Evolutionary conservation across 2,888 invertebrate species (phyloP).

Genomic region (Aricia artaxerxes): DNA sequence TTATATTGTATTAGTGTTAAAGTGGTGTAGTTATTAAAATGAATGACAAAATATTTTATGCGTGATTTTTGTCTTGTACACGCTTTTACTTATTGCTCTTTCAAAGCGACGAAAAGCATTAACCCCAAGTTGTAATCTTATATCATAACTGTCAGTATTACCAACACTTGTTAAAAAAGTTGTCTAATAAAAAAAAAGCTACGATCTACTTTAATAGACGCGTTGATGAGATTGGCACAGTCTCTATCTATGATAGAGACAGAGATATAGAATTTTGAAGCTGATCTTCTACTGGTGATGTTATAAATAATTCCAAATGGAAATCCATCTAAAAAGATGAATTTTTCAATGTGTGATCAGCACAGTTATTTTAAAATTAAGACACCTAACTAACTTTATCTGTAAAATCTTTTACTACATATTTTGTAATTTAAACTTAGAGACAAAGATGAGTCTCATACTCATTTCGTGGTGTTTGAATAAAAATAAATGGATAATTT

Average conservation of each 20-base stretch:
- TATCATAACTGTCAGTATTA: too few species aligned
- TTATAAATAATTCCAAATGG: background rate
- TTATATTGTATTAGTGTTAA: constrained; percentile 40
- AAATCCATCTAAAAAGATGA: background rate
- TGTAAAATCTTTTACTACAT: background rate
- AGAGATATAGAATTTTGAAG: too few species aligned
- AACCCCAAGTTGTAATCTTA: constrained; percentile 4
- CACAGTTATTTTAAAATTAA: background rate
- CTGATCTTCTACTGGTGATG: too few species aligned
- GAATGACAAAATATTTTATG: constrained; percentile 29
- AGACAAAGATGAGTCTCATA: background rate
- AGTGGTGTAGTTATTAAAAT: constrained; percentile 39
- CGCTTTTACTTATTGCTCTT: background rate
- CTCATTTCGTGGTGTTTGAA: background rate
- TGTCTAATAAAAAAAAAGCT: too few species aligned
- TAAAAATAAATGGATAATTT: background rate
- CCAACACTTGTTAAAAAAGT: too few species aligned
- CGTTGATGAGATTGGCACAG: too few species aligned
- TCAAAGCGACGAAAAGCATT: background rate
- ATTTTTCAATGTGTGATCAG: background rate
- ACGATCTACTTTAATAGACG: too few species aligned
- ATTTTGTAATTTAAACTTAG: background rate
- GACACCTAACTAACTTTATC: background rate
- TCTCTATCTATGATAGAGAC: too few species aligned
- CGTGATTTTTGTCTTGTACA: background rate